Evolutionary conservation across 1,140 invertebrate species (phyloP).

Genomic region (Mycetomoellerius zeteki): DNA sequence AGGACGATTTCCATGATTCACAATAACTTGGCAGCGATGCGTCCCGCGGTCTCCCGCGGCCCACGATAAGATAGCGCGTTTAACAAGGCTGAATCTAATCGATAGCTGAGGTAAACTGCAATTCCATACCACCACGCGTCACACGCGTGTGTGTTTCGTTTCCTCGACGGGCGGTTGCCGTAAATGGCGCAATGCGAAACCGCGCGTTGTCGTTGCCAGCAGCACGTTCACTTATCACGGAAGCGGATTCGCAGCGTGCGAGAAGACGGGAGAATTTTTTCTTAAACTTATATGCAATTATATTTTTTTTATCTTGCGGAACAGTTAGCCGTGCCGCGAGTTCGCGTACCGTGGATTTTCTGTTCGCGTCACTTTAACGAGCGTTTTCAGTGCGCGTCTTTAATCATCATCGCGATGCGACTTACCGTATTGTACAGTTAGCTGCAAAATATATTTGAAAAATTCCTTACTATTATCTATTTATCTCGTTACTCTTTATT

Average conservation of each 20-base stretch:
- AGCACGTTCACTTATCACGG: slow-evolving; percentile 46
- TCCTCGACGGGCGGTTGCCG: slow-evolving; percentile 40
- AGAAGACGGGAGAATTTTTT: slow-evolving; percentile 22
- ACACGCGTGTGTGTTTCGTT: slow-evolving; percentile 35
- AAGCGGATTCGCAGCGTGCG: slow-evolving; percentile 37
- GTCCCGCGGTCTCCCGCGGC: slow-evolving; percentile 10
- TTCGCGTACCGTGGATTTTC: background rate
- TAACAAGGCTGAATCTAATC: slow-evolving; percentile 62
- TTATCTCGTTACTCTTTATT: background rate
- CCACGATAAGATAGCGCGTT: slow-evolving; percentile 55
- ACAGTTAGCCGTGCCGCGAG: slow-evolving; percentile 17
- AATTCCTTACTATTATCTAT: background rate
- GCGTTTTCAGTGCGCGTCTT: slow-evolving; percentile 11
- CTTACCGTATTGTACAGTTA: background rate
- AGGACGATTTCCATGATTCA: slow-evolving; percentile 51
- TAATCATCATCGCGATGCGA: background rate
- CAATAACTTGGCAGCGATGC: slow-evolving; percentile 1
- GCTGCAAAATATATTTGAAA: background rate
- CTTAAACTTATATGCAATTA: slow-evolving; percentile 38
- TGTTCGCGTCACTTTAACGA: slow-evolving; percentile 11
- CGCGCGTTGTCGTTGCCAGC: slow-evolving; percentile 36
- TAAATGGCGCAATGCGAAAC: slow-evolving; percentile 61
- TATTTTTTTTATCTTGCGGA: slow-evolving; percentile 8
- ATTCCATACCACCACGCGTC: slow-evolving; percentile 11
- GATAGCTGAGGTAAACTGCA: slow-evolving; percentile 46